Conservation (phyloP, 2,888 invertebrate genomes). For the Antheraea assamensis region DNA sequence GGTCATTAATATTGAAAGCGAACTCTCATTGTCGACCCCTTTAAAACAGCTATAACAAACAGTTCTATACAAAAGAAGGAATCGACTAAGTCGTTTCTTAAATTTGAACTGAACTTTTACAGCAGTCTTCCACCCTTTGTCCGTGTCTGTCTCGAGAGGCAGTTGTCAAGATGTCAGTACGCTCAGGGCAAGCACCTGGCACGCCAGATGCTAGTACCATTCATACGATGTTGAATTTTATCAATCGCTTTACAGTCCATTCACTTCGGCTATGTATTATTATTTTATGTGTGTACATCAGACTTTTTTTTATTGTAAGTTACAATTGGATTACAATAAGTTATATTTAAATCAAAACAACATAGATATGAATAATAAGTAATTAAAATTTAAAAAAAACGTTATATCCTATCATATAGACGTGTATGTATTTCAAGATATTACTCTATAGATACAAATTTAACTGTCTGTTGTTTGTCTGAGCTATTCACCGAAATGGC, state of each 20-base stretch:
- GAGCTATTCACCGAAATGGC: too few relatives aligned
- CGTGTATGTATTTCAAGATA: too few relatives aligned
- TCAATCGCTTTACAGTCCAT: slow-evolving; percentile 66
- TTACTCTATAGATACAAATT: too few relatives aligned
- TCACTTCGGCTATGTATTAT: slow-evolving; percentile 60
- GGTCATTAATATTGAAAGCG: too few relatives aligned
- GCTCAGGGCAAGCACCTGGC: slow-evolving; percentile 58
- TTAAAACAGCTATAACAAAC: too few relatives aligned
- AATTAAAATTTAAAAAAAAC: too few relatives aligned
- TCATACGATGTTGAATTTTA: slow-evolving; percentile 69
- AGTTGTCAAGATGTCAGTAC: slow-evolving; percentile 43
- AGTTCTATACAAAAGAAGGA: not conserved
- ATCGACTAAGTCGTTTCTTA: slow-evolving; percentile 3
- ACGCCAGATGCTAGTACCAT: slow-evolving; percentile 67
- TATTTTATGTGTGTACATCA: slow-evolving; percentile 48
- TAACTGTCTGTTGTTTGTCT: too few relatives aligned
- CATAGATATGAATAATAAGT: not conserved
- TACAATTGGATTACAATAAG: not conserved
- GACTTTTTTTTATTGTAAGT: slow-evolving; percentile 7
- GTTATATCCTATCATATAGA: too few relatives aligned
- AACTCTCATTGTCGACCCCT: too few relatives aligned
- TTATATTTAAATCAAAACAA: not conserved
- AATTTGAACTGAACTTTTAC: slow-evolving; percentile 33
- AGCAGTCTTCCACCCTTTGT: slow-evolving; percentile 56
- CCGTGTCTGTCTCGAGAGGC: slow-evolving; percentile 37